Evolutionary conservation across 2,113 vertebrate species (phyloP), one percentile per base, ranked within the genome.

Genomic region (Catharus minimus): DNA sequence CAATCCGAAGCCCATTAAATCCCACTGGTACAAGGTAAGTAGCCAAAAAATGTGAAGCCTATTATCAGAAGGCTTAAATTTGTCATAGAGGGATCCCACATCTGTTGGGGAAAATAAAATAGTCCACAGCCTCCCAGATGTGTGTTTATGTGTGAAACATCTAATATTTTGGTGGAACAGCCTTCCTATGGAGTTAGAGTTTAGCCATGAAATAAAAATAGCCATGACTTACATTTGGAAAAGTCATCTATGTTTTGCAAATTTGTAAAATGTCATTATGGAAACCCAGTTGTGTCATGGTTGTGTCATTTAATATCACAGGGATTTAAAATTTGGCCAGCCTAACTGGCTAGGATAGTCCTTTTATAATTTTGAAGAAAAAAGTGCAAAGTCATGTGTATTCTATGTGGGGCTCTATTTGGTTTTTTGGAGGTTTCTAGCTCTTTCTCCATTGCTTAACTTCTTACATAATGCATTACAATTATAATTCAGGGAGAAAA

Each of bases 401-500:
- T 57, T 78, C 61, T 88, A 11, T 67, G 46, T 49, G 28, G 41
- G 53, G 21, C 38, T 88, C 22, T 88, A 3, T 57, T 93, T 72
- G 44, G 12, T 60, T 79, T 58, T 21, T 88, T 74, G 22, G 19
- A 53, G 49, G 18, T 61, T 91, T 88, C 32, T 71, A 64, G 23
- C 33, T 68, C 65, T 78, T 90, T 88, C 49, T 88, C 55, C 33
- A 32, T 72, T 90, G 65, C 89, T 82, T 52, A 93, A 69, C 61
- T 28, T 3, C 83, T 90, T 94, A 86, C 58, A 71, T 95, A 91
- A 94, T 75, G 39, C 19, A 78, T 47, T 64, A 61, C 55, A 46
- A 81, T 68, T 91, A 78, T 57, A 81, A 77, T 81, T 86, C 69
- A 75, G n/a, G 61, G 38, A 72, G 88, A 75, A 86, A 90, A 86